Evolutionary conservation across 2,888 invertebrate species (phyloP), one percentile per base, ranked within the genome.

Genomic region (Ceramica pisi): DNA sequence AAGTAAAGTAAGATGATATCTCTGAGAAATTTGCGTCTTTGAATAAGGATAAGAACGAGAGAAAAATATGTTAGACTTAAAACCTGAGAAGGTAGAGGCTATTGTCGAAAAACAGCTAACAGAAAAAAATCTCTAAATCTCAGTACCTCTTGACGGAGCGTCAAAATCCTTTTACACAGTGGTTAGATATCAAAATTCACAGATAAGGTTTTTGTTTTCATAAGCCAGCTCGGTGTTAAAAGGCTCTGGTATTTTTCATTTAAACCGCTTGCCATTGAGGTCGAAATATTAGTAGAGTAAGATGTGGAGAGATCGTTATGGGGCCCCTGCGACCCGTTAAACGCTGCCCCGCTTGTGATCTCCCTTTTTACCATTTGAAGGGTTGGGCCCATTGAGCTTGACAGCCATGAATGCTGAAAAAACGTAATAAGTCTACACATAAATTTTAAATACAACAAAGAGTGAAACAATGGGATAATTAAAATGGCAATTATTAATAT

Each of bases 221-320:
- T 83, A 81, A 85, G 77, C 83, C 69, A 71, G 72, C 74, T 77
- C 71, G 77, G 75, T 85, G 75, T 86, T 78, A 75, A 87, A 86
- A 83, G 64, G 70, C 56, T 55, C 38, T 56, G 77, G 82, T 78
- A 86, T 86, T 86, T 86, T 85, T 86, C 82, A 86, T 86, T 82
- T 82, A 78, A 80, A 73, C 71, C 76, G 67, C 63, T 59, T 56
- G 73, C 46, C 51, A 85, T 78, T 81, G 84, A 80, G 85, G 81
- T 78, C 67, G 66, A 81, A 84, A 81, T 85, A 87, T 87, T 87
- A 81, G 81, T 74, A 41, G 67, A 81, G 78, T 81, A 82, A 71
- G 86, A 84, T 78, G 79, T 65, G 79, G 79, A 62, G 62, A 73
- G 81, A 85, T 80, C 85, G 81, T 82, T 82, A 81, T 70, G 71